Conservation (phyloP, 1,140 invertebrate genomes). For the Holcopasites calliopsidis region DNA sequence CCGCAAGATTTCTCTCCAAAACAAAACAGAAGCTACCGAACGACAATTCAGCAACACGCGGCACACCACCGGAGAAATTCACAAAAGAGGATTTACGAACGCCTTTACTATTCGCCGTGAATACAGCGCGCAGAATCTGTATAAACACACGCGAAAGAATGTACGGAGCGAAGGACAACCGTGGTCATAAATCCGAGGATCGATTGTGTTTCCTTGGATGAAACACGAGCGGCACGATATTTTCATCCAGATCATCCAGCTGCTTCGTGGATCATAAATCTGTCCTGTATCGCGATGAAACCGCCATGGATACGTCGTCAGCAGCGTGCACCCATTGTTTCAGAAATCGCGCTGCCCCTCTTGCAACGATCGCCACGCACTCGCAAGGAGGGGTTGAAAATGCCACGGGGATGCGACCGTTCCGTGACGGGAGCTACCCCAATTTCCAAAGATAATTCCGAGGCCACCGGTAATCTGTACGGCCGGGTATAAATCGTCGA, state of each 20-base stretch:
- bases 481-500: constrained; percentile 15
- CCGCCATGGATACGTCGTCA: constrained; percentile 6
- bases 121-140: not conserved
- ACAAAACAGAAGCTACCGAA: not conserved
- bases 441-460: constrained; percentile 27
- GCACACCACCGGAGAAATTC: not conserved
- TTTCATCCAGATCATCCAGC: not conserved
- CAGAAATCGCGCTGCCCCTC: not conserved
- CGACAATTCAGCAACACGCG: not conserved
- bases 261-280: constrained; percentile 34
- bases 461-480: constrained; percentile 29
- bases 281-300: constrained; percentile 33
- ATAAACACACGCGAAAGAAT: not conserved
- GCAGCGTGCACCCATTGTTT: constrained; percentile 32
- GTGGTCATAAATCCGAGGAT: constrained; percentile 5
- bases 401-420: not conserved
- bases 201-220: constrained; percentile 3
- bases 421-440: constrained; percentile 20
- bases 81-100: not conserved
- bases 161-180: no score
- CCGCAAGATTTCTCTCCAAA: no score
- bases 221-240: not conserved
- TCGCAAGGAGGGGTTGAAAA: constrained; percentile 23
- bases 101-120: not conserved
- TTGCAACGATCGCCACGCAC: constrained; percentile 42